These are phyloP conservation scores for Parauchenoglanis punctatus DNA, from an alignment of 2,797 vertebrate genomes.

Conservation along the genomic window DNA sequence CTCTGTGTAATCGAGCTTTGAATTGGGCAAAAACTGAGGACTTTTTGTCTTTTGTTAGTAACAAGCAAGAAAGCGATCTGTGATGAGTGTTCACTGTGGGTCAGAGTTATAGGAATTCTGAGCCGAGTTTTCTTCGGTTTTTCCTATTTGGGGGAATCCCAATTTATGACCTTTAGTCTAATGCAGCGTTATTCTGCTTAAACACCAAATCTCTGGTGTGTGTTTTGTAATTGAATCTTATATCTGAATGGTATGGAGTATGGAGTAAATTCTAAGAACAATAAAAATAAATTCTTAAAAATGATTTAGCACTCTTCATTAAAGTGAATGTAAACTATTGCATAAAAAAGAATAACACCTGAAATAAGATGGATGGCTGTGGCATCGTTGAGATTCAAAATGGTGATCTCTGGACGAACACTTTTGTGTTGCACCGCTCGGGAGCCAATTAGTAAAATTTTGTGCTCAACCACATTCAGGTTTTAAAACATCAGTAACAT, in stretches of 20 bases:
- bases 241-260: not conserved
- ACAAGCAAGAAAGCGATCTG: too few species aligned
- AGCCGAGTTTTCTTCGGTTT: too few species aligned
- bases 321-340: not conserved
- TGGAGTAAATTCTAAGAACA: not conserved
- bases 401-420: not conserved
- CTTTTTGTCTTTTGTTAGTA: too few species aligned
- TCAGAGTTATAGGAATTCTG: too few species aligned
- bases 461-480: not conserved
- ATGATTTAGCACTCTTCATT: not conserved
- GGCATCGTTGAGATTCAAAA: not conserved
- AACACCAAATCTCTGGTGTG: not conserved
- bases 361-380: too few species aligned
- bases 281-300: not conserved
- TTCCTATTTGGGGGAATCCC: too few species aligned
- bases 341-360: not conserved
- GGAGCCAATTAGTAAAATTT: not conserved
- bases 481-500: not conserved
- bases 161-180: not conserved
- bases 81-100: too few species aligned
- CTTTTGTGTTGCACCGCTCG: not conserved
- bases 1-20: too few species aligned
- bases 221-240: not conserved
- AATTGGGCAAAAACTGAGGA: too few species aligned
- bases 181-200: not conserved